phyloP scores from a whole-genome alignment of 2,113 vertebrate genomes.

The Tautogolabrus adspersus region DNA sequence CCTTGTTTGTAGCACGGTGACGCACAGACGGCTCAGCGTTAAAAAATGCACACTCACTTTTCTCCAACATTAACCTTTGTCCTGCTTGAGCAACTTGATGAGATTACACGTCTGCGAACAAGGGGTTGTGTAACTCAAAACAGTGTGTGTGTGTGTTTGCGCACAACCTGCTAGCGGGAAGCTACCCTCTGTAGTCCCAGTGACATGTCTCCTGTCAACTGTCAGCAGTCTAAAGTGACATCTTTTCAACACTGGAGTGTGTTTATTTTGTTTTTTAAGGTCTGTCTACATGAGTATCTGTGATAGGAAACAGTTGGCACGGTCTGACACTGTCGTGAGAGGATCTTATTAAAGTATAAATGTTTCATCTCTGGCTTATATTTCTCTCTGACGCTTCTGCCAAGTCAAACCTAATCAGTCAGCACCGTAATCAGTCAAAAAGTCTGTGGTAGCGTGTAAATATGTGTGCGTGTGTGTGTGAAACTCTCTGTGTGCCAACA shows the following conservation, averaged over 20 bases:
- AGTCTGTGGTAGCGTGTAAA: not conserved
- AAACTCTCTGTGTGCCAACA: not conserved
- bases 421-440: conserved; percentile 33
- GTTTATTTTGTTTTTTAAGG: not conserved
- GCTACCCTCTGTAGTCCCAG: not conserved
- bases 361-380: conserved; percentile 13
- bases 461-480: conserved; percentile 13
- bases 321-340: conserved; percentile 10
- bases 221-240: not conserved
- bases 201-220: not conserved
- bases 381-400: conserved; percentile 16
- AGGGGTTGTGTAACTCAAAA: conserved; percentile 47
- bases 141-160: conserved; percentile 8
- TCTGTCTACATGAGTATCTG: not conserved
- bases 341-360: conserved; percentile 34
- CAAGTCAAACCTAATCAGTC: conserved; percentile 47
- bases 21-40: not conserved
- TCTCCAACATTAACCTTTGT: conserved; percentile 64
- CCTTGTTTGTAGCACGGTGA: conserved; percentile 40
- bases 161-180: too few relatives aligned
- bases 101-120: conserved; percentile 60
- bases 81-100: conserved; percentile 67
- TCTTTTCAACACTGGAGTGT: not conserved
- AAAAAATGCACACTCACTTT: conserved; percentile 8
- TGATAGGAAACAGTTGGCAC: not conserved